phyloP scores from a whole-genome alignment of 2,113 vertebrate species.

The Collichthys lucidus region DNA sequence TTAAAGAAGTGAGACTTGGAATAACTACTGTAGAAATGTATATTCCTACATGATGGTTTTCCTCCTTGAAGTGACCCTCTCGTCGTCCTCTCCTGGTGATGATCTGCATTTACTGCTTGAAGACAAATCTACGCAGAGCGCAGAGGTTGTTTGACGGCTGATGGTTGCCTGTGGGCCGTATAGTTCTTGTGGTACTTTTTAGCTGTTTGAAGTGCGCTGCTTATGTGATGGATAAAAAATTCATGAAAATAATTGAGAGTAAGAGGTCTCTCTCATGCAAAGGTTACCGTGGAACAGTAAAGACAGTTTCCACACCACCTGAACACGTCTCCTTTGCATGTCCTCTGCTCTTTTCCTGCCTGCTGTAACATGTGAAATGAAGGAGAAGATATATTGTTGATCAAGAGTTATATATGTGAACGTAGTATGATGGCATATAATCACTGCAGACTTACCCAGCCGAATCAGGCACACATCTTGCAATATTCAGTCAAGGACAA shows the following conservation, averaged over 20 bases:
- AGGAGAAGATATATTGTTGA: neutral
- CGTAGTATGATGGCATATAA: neutral
- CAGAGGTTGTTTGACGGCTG: conserved; percentile 58
- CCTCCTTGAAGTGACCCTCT: conserved; percentile 49
- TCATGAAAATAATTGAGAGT: conserved; percentile 63
- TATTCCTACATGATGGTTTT: neutral
- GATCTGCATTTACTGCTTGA: conserved; percentile 41
- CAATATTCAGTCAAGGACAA: neutral
- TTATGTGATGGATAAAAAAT: conserved; percentile 58
- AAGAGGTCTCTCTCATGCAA: conserved; percentile 31
- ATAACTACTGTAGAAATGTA: neutral
- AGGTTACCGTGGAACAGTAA: conserved; percentile 37
- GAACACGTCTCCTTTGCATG: neutral
- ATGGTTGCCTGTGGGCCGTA: conserved; percentile 58
- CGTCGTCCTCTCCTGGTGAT: conserved; percentile 22
- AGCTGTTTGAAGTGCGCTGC: conserved; percentile 65
- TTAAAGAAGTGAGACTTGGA: neutral
- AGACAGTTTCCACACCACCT: conserved; percentile 27
- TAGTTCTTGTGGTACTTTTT: conserved; percentile 52
- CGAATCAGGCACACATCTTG: neutral
- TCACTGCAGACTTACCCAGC: too few relatives aligned
- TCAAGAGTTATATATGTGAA: neutral
- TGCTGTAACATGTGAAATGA: neutral
- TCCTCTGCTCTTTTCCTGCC: neutral
- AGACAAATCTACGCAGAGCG: conserved; percentile 31